phyloP scores from a whole-genome alignment of 2,888 invertebrate genomes.

The Marasmarcha lunaedactyla region DNA sequence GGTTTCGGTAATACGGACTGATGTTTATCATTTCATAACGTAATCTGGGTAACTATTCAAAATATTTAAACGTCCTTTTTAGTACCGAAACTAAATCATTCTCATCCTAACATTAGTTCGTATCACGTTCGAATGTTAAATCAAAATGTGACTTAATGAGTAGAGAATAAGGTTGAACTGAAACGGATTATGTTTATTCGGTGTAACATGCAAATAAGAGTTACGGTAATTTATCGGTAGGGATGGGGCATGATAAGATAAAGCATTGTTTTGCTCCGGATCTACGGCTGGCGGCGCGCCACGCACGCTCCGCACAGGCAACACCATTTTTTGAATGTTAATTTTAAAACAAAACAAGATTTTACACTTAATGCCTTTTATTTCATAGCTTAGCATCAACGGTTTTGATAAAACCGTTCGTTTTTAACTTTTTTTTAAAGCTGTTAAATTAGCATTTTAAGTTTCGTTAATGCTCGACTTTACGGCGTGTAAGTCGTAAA shows the following conservation, averaged over 20 bases:
- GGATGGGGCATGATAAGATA: conserved; percentile 59
- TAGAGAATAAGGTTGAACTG: not conserved
- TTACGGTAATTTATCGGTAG: conserved; percentile 57
- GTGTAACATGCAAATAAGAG: conserved; percentile 52
- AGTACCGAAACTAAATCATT: too few species aligned
- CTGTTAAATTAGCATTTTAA: too few species aligned
- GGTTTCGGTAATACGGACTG: conserved; percentile 17
- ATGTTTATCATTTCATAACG: conserved; percentile 26
- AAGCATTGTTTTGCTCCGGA: conserved; percentile 49
- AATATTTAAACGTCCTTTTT: too few species aligned
- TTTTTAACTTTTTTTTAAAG: too few species aligned
- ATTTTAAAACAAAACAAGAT: conserved; percentile 39
- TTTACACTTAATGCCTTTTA: conserved; percentile 25
- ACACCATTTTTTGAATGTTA: conserved; percentile 26
- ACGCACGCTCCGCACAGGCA: conserved; percentile 2
- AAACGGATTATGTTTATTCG: not conserved
- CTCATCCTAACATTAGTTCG: too few species aligned
- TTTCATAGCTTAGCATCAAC: not conserved
- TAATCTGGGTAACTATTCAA: too few species aligned
- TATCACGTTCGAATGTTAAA: too few species aligned
- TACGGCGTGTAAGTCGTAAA: too few species aligned
- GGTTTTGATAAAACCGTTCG: not conserved
- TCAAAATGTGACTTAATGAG: not conserved
- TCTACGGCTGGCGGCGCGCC: conserved; percentile 33
- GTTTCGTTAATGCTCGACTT: too few species aligned